Evolutionary conservation across 1,140 invertebrate genomes (phyloP).

Genomic region (Drosophila aff.): DNA sequence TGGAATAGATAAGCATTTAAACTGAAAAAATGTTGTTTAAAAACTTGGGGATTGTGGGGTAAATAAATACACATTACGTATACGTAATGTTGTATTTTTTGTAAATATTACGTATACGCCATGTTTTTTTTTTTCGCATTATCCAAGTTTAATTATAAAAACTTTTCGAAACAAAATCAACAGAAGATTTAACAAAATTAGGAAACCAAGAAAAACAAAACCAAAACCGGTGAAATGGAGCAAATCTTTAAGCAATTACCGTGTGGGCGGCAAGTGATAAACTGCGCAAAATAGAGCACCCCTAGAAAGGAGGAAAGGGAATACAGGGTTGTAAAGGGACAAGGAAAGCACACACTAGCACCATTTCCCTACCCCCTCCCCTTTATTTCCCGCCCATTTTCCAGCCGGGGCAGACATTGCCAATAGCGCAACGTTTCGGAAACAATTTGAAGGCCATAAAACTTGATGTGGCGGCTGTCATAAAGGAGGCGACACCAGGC

Average conservation of each 20-base stretch:
- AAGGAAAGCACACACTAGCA: constrained; percentile 18
- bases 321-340: background rate
- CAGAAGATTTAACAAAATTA: constrained; percentile 25
- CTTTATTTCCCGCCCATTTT: constrained; percentile 16
- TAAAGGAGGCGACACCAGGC: constrained; percentile 58
- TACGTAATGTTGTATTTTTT: background rate
- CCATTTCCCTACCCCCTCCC: constrained; percentile 5
- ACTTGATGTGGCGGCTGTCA: constrained; percentile 71
- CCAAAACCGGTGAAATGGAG: constrained; percentile 59
- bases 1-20: constrained; percentile 6
- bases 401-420: constrained; percentile 33
- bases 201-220: constrained; percentile 39
- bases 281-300: constrained; percentile 49
- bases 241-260: constrained; percentile 59
- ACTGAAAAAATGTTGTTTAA: background rate
- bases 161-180: constrained; percentile 4
- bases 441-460: constrained; percentile 83
- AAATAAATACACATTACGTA: background rate
- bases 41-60: background rate
- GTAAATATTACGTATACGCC: constrained; percentile 13
- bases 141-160: background rate
- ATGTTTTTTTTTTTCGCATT: background rate
- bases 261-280: constrained; percentile 67
- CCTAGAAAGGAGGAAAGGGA: background rate
- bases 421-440: constrained; percentile 76